A percentile compares a stretch with the other conserved stretches of the same genome.
Evolutionary conservation across 1,140 invertebrate species (phyloP).

Genomic region (Caerostris extrusa): DNA sequence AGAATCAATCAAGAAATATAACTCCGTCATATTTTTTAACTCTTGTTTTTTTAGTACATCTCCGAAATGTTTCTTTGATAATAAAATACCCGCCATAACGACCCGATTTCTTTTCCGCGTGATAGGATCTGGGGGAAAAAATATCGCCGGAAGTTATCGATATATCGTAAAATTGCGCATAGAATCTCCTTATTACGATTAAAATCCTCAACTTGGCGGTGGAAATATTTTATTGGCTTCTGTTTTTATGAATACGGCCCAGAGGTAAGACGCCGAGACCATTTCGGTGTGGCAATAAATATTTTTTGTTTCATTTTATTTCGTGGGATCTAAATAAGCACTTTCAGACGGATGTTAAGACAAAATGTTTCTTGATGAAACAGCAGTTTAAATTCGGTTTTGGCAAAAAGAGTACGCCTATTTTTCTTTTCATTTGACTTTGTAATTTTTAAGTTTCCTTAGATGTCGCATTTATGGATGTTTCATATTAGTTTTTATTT

Average conservation of each 20-base stretch:
- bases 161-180: not conserved
- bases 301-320: not conserved
- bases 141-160: not conserved
- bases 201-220: not conserved
- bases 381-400: too few relatives aligned
- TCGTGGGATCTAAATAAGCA: not conserved
- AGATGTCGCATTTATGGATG: too few relatives aligned
- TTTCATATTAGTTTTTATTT: too few relatives aligned
- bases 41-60: too few relatives aligned
- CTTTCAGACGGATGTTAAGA: not conserved
- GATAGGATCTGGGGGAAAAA: not conserved
- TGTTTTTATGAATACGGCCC: not conserved
- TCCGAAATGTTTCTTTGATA: too few relatives aligned
- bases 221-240: not conserved
- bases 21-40: not conserved
- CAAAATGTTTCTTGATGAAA: not conserved
- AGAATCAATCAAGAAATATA: not conserved
- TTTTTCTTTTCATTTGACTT: too few relatives aligned
- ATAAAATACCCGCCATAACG: not conserved
- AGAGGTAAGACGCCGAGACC: not conserved
- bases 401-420: too few relatives aligned
- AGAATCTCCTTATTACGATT: slow-evolving; percentile 19
- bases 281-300: not conserved
- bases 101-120: not conserved
- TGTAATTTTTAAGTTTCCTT: too few relatives aligned